Conservation (phyloP, 2,113 vertebrate genomes). For the Crotalus helleri region DNA sequence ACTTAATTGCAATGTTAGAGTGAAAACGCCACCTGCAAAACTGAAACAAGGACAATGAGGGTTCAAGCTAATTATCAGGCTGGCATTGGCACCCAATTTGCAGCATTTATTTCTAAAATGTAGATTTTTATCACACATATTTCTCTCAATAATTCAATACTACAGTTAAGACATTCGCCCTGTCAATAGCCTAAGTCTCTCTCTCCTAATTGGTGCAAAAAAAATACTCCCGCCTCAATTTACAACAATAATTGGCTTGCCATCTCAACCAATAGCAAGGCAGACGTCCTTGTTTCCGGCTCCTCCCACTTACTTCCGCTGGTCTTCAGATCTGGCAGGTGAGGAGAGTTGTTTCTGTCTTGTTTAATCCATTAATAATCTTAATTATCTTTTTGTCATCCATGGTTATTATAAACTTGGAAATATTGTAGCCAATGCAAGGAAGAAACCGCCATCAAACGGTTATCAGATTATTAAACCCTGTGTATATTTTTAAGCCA, state of each 20-base stretch:
- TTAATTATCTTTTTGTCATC: neutral
- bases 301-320: neutral
- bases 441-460: neutral
- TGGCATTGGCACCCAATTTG: too few relatives aligned
- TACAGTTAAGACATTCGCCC: too few relatives aligned
- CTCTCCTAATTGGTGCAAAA: neutral
- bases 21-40: too few relatives aligned
- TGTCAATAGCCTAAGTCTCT: neutral
- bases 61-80: too few relatives aligned
- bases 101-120: too few relatives aligned
- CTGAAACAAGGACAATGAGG: too few relatives aligned
- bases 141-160: too few relatives aligned
- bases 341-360: fast-evolving
- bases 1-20: too few relatives aligned
- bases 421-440: neutral
- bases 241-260: neutral
- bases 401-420: neutral
- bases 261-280: neutral
- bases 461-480: neutral
- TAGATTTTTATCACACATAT: too few relatives aligned
- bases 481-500: neutral
- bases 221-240: neutral
- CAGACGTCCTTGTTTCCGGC: neutral
- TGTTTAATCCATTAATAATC: neutral
- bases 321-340: neutral